phyloP scores from a whole-genome alignment of 1,140 invertebrate species.

The Chrysopa pallens region DNA sequence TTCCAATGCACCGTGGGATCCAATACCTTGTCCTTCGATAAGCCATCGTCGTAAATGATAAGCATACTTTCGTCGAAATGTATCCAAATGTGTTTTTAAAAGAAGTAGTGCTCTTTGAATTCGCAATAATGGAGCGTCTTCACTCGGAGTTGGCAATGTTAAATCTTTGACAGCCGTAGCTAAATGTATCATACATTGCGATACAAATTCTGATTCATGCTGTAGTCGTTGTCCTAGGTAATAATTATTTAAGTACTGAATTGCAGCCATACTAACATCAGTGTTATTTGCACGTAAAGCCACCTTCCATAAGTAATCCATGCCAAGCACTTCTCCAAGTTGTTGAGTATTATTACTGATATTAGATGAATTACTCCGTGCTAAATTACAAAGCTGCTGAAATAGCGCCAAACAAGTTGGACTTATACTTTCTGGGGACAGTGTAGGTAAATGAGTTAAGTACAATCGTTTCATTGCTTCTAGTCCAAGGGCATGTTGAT shows the following conservation, averaged over 20 bases:
- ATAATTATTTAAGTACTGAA: constrained; percentile 81
- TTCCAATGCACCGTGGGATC: constrained; percentile 39
- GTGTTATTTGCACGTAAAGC: constrained; percentile 74
- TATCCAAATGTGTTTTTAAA: constrained; percentile 81
- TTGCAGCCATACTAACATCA: constrained; percentile 84
- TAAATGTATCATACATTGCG: constrained; percentile 79
- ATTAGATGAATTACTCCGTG: constrained; percentile 43
- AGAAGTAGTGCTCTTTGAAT: constrained; percentile 77
- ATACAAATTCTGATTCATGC: constrained; percentile 80
- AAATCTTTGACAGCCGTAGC: constrained; percentile 59
- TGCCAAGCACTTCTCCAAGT: constrained; percentile 49
- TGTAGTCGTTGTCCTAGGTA: constrained; percentile 82
- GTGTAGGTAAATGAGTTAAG: constrained; percentile 69
- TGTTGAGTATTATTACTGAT: constrained; percentile 18
- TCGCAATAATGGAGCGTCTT: constrained; percentile 63
- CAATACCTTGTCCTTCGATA: constrained; percentile 58
- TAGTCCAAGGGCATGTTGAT: constrained; percentile 72
- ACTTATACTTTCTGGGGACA: constrained; percentile 73
- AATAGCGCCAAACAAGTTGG: constrained; percentile 82
- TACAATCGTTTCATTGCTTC: constrained; percentile 79
- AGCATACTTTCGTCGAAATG: constrained; percentile 71
- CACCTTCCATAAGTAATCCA: constrained; percentile 89
- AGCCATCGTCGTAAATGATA: constrained; percentile 74
- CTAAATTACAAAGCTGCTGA: constrained; percentile 76
- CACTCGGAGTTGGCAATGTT: constrained; percentile 1